A percentile compares a stretch with the other conserved stretches of the same genome.
Evolutionary conservation across 2,113 vertebrate genomes (phyloP).

Genomic region (Saccopteryx bilineata): DNA sequence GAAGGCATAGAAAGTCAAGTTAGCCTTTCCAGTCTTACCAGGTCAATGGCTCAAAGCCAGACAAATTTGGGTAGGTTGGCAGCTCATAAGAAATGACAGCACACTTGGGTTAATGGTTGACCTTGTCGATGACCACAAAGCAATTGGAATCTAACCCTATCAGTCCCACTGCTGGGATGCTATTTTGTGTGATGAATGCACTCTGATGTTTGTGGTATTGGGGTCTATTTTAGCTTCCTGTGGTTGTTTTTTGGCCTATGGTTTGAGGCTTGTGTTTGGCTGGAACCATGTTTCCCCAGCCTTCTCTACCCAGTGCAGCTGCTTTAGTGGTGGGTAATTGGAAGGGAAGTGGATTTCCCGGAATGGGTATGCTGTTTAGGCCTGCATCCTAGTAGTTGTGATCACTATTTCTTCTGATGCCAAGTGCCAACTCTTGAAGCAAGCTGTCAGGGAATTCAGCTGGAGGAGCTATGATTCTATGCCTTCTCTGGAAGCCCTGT

Average conservation of each 20-base stretch:
- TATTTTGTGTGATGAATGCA: slow-evolving; percentile 12
- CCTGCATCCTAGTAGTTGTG: not conserved
- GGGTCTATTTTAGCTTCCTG: slow-evolving; percentile 58
- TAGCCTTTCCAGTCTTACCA: slow-evolving; percentile 53
- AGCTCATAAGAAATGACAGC: slow-evolving; percentile 53
- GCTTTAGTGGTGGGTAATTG: slow-evolving; percentile 46
- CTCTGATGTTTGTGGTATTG: not conserved
- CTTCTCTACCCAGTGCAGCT: not conserved
- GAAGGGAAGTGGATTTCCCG: slow-evolving; percentile 49
- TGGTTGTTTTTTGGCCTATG: not conserved
- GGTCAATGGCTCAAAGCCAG: slow-evolving; percentile 43
- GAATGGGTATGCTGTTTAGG: not conserved
- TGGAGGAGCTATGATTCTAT: not conserved
- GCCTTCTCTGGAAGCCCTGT: not conserved
- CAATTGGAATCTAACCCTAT: slow-evolving; percentile 6
- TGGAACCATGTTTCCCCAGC: slow-evolving; percentile 52
- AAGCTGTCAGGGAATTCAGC: not conserved
- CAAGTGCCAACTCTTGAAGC: not conserved
- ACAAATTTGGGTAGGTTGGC: slow-evolving; percentile 50
- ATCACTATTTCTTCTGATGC: slow-evolving; percentile 58
- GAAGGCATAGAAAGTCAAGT: slow-evolving; percentile 16
- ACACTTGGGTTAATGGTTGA: not conserved
- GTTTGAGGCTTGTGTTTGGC: slow-evolving; percentile 22
- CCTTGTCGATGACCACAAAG: slow-evolving; percentile 29
- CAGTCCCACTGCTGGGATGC: not conserved